phyloP scores from a whole-genome alignment of 2,888 invertebrate genomes.

The Caenorhabditis sp. region DNA sequence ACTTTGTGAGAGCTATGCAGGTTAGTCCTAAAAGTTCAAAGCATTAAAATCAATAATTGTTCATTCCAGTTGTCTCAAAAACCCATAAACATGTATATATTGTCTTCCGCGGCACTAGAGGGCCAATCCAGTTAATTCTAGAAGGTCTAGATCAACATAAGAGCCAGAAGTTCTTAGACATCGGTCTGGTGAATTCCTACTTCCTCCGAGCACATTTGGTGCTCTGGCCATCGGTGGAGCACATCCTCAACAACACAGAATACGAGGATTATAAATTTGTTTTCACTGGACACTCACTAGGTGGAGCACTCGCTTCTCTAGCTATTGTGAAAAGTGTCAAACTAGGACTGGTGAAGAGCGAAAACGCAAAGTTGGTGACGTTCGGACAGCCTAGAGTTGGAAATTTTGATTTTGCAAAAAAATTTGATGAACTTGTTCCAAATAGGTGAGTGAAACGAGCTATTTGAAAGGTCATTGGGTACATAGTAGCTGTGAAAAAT shows the following conservation, averaged over 20 bases:
- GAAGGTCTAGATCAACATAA: slow-evolving; percentile 2
- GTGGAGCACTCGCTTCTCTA: slow-evolving; percentile 6
- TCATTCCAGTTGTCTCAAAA: background rate
- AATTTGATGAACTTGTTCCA: background rate
- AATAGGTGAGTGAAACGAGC: background rate
- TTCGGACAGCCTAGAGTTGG: slow-evolving; percentile 8
- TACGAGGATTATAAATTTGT: background rate
- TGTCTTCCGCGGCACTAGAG: background rate
- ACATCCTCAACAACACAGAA: background rate
- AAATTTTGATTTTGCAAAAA: background rate
- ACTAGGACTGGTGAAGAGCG: background rate
- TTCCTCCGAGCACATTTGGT: background rate
- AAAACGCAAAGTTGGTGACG: background rate
- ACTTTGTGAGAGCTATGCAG: background rate
- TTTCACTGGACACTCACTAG: slow-evolving; percentile 4
- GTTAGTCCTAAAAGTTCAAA: background rate
- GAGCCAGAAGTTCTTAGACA: background rate
- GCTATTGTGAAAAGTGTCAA: background rate
- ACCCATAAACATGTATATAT: background rate
- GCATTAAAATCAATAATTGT: background rate
- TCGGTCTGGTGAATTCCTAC: background rate
- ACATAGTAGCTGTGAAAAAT: too few species aligned
- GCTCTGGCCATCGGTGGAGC: background rate
- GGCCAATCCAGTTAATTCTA: background rate
- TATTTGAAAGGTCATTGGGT: too few species aligned